A percentile compares a stretch with the other conserved stretches of the same genome.
phyloP scores from a whole-genome alignment of 92 coral and sea anemone species.

The Virgularia gustaviana region DNA sequence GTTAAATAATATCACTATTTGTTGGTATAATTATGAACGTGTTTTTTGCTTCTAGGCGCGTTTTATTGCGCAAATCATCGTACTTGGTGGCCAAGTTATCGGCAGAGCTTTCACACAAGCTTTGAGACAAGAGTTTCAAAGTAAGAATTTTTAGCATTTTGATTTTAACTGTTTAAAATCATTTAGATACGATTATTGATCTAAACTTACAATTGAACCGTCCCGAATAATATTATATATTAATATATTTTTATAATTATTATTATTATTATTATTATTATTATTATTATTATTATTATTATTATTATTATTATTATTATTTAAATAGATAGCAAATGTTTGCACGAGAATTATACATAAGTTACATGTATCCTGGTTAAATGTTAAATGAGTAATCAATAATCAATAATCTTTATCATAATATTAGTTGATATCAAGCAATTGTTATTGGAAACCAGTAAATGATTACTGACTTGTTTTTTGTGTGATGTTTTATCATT shows the following conservation, averaged over 20 bases:
- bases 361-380: neutral
- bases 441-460: no score
- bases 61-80: conserved; percentile 86
- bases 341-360: neutral
- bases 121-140: conserved; percentile 92
- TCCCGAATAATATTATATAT: no score
- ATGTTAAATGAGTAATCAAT: neutral
- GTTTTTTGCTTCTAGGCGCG: conserved; percentile 58
- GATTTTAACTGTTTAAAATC: neutral
- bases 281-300: no score
- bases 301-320: no score
- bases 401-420: no score
- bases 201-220: no score
- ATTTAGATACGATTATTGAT: no score
- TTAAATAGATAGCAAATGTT: neutral
- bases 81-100: conserved; percentile 93
- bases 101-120: conserved; percentile 97
- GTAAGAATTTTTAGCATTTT: conserved; percentile 75
- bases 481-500: no score
- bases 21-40: neutral
- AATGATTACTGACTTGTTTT: no score
- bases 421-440: no score
- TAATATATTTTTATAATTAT: no score
- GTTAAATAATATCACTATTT: neutral
- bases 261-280: no score